Evolutionary conservation across 2,888 invertebrate species (phyloP), one percentile per base, ranked within the genome.

Genomic region (Synergus gifuensis): DNA sequence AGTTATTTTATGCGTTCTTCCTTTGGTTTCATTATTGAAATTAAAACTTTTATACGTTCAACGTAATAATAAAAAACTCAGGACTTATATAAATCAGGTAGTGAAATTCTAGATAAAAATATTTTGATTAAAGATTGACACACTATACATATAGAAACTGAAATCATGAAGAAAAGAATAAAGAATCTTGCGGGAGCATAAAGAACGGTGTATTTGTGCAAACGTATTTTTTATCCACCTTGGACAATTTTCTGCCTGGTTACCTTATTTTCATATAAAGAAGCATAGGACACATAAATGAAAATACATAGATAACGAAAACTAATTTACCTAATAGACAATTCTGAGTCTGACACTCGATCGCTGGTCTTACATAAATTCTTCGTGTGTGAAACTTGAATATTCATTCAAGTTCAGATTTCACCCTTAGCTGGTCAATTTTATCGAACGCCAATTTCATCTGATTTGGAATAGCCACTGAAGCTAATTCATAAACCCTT

Each of bases 101-200:
- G 16, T n/a, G 8, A n/a, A 54, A n/a, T n/a, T n/a, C 16, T 54
- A 54, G 69, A 62, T 77, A 77, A 79, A 77, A 62, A 67, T 63
- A 60, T 40, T 40, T 28, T 69, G 18, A 9, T 18, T 16, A 36
- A 42, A 11, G 36, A 60, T 76, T 62, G 76, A 76, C 16, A 58
- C 7, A 77, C 18, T 12, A 22, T 36, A 36, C 36, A 36, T 36
- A 36, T 36, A 36, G 36, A 36, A 5, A 36, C 5, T 36, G 36
- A 36, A 7, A 36, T 36, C 36, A 58, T 16, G 49, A 5, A 2
- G 16, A 16, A 58, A 36, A 36, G 5, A 36, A 36, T 58, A n/a
- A 7, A n/a, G 2, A 58, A n/a, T 58, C 16, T 12, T 58, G 0
- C 12, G 58, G 8, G 7, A 58, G 18, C 4, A 18, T 58, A 18